Percentiles rank a stretch among this genome's conserved stretches.
Evolutionary conservation across 2,797 vertebrate genomes (phyloP).

Genomic region (Sebastes taczanowskii): DNA sequence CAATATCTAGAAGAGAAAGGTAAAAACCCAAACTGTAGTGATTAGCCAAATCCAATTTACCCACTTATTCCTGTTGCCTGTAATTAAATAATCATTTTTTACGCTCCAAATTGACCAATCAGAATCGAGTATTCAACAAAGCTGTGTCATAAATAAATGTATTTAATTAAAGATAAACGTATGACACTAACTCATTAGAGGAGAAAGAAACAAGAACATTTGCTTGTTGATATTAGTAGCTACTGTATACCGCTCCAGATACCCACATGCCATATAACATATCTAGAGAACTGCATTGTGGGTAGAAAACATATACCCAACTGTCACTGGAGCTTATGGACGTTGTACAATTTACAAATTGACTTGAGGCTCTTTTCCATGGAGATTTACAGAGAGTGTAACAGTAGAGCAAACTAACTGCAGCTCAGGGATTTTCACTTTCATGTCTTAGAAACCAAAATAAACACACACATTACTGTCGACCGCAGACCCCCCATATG

Average conservation of each 20-base stretch:
- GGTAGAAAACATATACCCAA: slow-evolving; percentile 21
- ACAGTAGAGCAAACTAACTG: slow-evolving; percentile 72
- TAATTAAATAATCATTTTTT: background rate
- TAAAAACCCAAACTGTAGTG: background rate
- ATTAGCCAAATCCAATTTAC: background rate
- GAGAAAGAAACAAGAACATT: background rate
- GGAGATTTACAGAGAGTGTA: slow-evolving; percentile 49
- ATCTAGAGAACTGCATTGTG: slow-evolving; percentile 2
- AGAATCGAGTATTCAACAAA: no score
- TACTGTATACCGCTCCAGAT: background rate
- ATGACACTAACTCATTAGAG: background rate
- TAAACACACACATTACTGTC: slow-evolving; percentile 68
- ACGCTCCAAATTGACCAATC: background rate
- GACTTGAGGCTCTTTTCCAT: slow-evolving; percentile 48
- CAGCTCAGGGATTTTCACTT: slow-evolving; percentile 77
- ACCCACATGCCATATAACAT: background rate
- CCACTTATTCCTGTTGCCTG: background rate
- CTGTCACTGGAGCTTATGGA: slow-evolving; percentile 41
- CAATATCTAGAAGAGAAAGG: background rate
- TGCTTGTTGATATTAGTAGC: background rate
- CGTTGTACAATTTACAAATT: slow-evolving; percentile 50
- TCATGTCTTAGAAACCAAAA: slow-evolving; percentile 66
- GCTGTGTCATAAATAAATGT: no score
- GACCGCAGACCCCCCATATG: slow-evolving; percentile 70
- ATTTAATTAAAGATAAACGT: no score